phyloP scores from a whole-genome alignment of 30 jellyfish, hydroid and myxozoan species.

The Hydractinia echinata region DNA sequence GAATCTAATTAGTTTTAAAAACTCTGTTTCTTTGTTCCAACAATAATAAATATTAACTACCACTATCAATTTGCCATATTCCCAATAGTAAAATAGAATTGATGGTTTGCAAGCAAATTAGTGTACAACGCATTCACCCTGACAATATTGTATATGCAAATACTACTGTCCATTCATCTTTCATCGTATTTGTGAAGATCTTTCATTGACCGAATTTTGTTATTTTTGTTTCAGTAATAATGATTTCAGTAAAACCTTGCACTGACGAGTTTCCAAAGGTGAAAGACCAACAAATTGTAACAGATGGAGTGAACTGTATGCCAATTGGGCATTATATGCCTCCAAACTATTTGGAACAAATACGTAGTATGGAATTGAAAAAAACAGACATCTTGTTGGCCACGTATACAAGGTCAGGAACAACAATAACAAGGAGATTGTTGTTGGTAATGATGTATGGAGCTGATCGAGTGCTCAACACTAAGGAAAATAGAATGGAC shows the following conservation, averaged over 20 bases:
- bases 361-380: background rate
- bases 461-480: background rate
- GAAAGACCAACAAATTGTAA: background rate
- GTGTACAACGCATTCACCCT: too few relatives aligned
- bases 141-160: too few relatives aligned
- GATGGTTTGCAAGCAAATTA: too few relatives aligned
- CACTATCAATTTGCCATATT: too few relatives aligned
- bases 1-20: too few relatives aligned
- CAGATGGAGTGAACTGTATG: background rate
- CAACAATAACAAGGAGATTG: too few relatives aligned
- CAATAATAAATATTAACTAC: too few relatives aligned
- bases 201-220: too few relatives aligned
- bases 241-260: background rate
- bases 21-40: too few relatives aligned
- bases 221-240: background rate
- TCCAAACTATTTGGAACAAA: background rate
- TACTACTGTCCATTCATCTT: too few relatives aligned
- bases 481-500: background rate
- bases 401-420: slow-evolving; percentile 3
- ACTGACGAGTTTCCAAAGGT: background rate
- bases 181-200: too few relatives aligned
- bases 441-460: background rate
- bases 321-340: background rate
- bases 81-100: too few relatives aligned
- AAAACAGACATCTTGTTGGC: background rate